These are phyloP conservation scores for Mythimna lalbum DNA, from an alignment of 2,888 invertebrate species.

Conservation along the genomic window DNA sequence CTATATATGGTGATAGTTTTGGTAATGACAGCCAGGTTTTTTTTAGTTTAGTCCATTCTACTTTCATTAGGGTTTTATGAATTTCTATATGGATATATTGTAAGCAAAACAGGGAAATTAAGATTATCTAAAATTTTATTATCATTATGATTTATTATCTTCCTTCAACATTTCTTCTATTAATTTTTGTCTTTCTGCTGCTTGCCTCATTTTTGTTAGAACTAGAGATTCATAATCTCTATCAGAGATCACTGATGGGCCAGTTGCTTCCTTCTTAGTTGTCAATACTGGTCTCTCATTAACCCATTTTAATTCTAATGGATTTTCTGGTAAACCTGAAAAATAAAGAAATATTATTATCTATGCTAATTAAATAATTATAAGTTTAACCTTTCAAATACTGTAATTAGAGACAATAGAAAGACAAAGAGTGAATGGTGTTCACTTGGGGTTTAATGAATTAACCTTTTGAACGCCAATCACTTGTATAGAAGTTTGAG, in stretches of 20 bases:
- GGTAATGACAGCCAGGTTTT: too few relatives aligned
- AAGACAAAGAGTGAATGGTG: not conserved
- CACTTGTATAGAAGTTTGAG: too few relatives aligned
- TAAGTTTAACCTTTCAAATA: too few relatives aligned
- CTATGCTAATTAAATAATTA: not conserved
- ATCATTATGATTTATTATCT: constrained; percentile 71
- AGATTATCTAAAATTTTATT: constrained; percentile 1
- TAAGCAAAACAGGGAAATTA: constrained; percentile 6
- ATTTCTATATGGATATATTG: not conserved
- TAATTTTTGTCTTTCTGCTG: constrained; percentile 95
- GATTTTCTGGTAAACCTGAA: constrained; percentile 92
- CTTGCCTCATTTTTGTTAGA: constrained; percentile 94
- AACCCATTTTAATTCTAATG: constrained; percentile 93
- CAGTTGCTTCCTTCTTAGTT: constrained; percentile 74
- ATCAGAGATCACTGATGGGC: constrained; percentile 89
- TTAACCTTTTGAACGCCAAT: too few relatives aligned
- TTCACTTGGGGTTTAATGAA: too few relatives aligned
- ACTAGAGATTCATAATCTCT: constrained; percentile 96
- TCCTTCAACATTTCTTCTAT: constrained; percentile 93
- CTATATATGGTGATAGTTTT: not conserved
- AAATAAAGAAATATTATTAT: constrained; percentile 14
- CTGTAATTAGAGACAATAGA: not conserved
- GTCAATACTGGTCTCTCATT: constrained; percentile 86
- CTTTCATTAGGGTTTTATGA: not conserved
- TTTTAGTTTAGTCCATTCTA: not conserved